Evolutionary conservation across 1,140 invertebrate species (phyloP).

Genomic region (Heliconius congener): DNA sequence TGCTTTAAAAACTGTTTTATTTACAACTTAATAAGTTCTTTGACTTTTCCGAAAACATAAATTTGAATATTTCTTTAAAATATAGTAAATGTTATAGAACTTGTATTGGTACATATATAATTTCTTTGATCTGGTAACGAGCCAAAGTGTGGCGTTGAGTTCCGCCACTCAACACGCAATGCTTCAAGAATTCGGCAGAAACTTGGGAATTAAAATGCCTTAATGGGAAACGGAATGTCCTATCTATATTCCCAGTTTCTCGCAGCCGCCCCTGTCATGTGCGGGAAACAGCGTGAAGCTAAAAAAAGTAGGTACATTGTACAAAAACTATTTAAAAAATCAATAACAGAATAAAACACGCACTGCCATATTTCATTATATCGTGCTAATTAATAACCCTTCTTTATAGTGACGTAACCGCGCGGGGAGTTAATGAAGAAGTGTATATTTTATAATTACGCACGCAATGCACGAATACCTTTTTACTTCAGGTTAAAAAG

Average conservation of each 20-base stretch:
- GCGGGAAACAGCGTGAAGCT: too few species aligned
- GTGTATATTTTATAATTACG: constrained; percentile 1
- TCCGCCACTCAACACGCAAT: too few species aligned
- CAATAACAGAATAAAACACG: constrained; percentile 1
- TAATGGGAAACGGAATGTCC: too few species aligned
- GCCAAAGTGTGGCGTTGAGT: too few species aligned
- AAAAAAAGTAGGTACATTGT: neutral
- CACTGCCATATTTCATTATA: constrained; percentile 6
- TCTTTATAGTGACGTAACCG: neutral
- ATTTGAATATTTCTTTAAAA: too few species aligned
- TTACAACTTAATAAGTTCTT: neutral
- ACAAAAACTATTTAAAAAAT: neutral
- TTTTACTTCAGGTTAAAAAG: neutral
- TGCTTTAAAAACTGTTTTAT: neutral
- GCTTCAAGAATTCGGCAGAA: too few species aligned
- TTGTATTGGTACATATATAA: too few species aligned
- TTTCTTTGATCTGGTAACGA: too few species aligned
- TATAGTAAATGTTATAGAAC: too few species aligned
- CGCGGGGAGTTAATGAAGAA: constrained; percentile 8
- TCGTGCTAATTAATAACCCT: constrained; percentile 14
- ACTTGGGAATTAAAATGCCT: too few species aligned
- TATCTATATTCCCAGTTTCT: too few species aligned
- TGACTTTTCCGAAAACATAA: neutral
- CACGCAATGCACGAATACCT: constrained; percentile 2
- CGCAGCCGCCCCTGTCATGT: too few species aligned